phyloP scores from a whole-genome alignment of 2,797 vertebrate genomes.

The Sebastes trivittatus region DNA sequence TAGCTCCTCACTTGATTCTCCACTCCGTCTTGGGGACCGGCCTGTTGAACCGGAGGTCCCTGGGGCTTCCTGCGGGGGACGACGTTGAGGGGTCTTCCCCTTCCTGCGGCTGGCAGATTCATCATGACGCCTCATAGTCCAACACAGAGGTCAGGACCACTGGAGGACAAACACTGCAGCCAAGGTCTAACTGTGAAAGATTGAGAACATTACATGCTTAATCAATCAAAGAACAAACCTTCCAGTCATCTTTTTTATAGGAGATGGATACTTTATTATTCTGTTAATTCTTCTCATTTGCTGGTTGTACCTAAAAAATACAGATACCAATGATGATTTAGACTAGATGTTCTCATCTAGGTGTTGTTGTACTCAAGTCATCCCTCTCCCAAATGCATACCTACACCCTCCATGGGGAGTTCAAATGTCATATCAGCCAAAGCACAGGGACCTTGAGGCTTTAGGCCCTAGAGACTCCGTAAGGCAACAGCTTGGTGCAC shows the following conservation, averaged over 20 bases:
- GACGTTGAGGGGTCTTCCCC: constrained; percentile 54
- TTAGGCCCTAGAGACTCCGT: no score
- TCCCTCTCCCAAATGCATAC: neutral
- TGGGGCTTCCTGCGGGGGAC: constrained; percentile 15
- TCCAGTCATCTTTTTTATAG: neutral
- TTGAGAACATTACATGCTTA: neutral
- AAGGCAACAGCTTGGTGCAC: no score
- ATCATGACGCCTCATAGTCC: constrained; percentile 12
- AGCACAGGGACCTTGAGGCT: neutral
- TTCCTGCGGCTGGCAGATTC: constrained; percentile 56
- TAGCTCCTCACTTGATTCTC: constrained; percentile 36
- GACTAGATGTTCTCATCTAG: neutral
- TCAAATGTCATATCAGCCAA: neutral
- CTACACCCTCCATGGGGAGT: neutral
- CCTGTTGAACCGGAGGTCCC: neutral
- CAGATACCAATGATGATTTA: neutral
- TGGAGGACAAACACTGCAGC: neutral
- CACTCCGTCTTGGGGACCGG: neutral
- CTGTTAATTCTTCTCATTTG: neutral
- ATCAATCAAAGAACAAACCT: neutral
- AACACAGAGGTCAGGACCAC: neutral
- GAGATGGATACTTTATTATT: neutral
- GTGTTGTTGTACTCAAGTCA: neutral
- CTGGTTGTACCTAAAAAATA: neutral
- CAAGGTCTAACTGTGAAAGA: neutral